Percentiles rank a stretch among this genome's conserved stretches.
Evolutionary conservation across 2,113 vertebrate species (phyloP).

Genomic region (Channa maculata): DNA sequence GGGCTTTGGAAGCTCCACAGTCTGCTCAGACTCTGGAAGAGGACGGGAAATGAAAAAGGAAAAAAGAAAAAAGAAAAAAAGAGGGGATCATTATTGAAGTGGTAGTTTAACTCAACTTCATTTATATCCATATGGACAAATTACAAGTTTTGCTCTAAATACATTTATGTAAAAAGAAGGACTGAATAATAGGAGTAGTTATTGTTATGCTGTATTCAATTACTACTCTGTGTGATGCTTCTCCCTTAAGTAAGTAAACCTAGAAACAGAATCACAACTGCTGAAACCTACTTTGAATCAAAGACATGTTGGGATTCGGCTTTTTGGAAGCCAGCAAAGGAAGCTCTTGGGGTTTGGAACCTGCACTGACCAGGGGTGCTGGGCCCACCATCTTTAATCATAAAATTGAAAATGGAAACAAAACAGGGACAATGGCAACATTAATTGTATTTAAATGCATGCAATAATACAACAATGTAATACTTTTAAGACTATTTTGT

Average conservation of each 20-base stretch:
- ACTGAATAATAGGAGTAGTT: background rate
- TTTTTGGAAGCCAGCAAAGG: constrained; percentile 52
- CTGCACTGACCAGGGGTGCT: background rate
- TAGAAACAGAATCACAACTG: background rate
- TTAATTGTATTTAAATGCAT: background rate
- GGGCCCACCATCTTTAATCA: constrained; percentile 44
- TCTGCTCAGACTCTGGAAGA: constrained; percentile 89
- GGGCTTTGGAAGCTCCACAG: constrained; percentile 89
- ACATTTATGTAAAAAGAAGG: background rate
- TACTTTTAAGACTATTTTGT: no score
- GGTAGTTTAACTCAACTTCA: no score
- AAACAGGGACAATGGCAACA: background rate
- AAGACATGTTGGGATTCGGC: constrained; percentile 56
- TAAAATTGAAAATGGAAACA: constrained; percentile 17
- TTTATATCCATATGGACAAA: background rate
- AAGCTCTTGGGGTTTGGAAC: constrained; percentile 56
- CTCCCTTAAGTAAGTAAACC: background rate
- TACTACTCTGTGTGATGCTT: background rate
- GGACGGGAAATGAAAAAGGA: constrained; percentile 5
- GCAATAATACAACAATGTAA: no score
- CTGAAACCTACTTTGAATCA: constrained; percentile 67
- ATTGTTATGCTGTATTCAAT: no score
- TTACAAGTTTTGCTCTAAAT: background rate
- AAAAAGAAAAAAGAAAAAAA: background rate
- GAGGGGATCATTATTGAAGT: background rate